A percentile compares a stretch with the other conserved stretches of the same genome.
Conservation (phyloP, 2,113 vertebrate genomes). For the Pteruthius melanotis region DNA sequence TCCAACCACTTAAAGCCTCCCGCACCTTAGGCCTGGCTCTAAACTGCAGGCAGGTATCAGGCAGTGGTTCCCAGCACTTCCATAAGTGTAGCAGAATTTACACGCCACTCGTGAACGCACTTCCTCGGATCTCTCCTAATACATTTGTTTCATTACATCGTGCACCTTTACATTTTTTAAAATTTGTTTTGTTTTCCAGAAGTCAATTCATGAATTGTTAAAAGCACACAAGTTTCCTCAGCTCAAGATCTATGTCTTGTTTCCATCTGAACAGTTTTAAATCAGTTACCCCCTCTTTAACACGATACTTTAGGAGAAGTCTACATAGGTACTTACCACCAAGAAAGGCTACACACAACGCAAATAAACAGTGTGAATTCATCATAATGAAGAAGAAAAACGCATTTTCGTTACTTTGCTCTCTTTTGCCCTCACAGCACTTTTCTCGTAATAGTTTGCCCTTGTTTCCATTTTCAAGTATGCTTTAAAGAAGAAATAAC, state of each 20-base stretch:
- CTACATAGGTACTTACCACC: background rate
- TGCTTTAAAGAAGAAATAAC: background rate
- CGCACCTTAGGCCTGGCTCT: background rate
- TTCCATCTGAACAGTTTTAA: background rate
- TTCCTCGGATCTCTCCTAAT: background rate
- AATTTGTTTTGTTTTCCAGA: background rate
- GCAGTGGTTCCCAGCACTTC: background rate
- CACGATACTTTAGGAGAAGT: background rate
- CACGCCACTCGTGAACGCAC: background rate
- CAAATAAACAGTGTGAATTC: background rate
- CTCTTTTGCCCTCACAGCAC: background rate
- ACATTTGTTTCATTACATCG: background rate
- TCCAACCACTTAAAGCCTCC: background rate
- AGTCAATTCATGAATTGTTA: background rate
- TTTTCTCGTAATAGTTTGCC: background rate
- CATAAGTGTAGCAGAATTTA: background rate
- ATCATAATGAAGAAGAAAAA: background rate
- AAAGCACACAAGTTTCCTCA: background rate
- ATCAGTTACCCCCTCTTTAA: background rate
- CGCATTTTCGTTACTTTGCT: background rate
- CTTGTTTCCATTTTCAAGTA: background rate
- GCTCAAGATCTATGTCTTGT: background rate
- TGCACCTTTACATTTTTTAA: fast-evolving
- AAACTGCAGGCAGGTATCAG: background rate
- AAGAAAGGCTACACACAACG: background rate